A percentile compares a stretch with the other conserved stretches of the same genome.
These are phyloP conservation scores for Ceyx erithaca DNA, from an alignment of 2,797 vertebrate genomes.

Conservation along the genomic window DNA sequence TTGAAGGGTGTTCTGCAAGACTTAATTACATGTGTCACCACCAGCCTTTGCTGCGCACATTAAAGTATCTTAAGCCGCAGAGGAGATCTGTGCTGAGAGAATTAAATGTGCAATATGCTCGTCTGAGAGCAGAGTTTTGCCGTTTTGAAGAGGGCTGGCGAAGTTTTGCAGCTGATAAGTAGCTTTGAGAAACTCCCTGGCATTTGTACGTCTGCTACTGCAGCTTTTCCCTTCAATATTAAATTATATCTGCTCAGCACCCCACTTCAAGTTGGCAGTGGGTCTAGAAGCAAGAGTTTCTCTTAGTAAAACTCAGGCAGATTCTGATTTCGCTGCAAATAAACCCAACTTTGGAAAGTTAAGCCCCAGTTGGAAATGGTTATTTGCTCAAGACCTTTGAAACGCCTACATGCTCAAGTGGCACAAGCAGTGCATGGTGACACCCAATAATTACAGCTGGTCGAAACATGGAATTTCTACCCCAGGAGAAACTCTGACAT, in stretches of 20 bases:
- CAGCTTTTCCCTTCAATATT: accelerated
- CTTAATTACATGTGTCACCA: conserved; percentile 45
- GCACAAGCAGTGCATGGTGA: not conserved
- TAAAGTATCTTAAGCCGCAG: conserved; percentile 23
- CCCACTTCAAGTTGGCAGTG: not conserved
- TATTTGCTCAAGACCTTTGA: not conserved
- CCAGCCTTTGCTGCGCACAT: not conserved
- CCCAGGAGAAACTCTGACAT: not conserved
- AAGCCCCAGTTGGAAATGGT: not conserved
- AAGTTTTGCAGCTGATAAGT: conserved; percentile 21
- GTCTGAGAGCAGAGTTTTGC: not conserved
- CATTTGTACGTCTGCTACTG: accelerated
- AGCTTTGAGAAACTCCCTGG: not conserved
- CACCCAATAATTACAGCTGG: not conserved
- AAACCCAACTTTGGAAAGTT: not conserved
- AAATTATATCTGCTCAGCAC: not conserved
- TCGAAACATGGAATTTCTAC: not conserved
- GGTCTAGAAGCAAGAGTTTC: not conserved
- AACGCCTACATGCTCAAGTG: not conserved
- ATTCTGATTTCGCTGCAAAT: not conserved
- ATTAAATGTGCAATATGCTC: not conserved
- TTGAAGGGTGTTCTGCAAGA: conserved; percentile 24
- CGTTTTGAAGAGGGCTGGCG: not conserved
- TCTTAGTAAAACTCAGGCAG: not conserved
- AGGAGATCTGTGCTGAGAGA: not conserved